Conservation (phyloP, 2,113 vertebrate species). For the Polypterus bichir region DNA sequence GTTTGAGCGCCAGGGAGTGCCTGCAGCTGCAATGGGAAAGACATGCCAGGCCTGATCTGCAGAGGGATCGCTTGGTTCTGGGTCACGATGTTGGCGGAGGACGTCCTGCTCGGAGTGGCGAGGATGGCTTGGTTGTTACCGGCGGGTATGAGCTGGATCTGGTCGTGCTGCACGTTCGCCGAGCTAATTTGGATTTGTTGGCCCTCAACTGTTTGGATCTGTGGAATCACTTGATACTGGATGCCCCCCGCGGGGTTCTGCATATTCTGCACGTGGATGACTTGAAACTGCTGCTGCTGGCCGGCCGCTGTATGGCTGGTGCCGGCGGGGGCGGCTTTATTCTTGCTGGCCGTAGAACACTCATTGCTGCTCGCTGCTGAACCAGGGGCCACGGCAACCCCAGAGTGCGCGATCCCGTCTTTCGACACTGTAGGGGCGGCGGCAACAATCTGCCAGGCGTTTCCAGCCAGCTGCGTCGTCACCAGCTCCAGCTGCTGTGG, state of each 20-base stretch:
- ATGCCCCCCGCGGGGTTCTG: slow-evolving; percentile 75
- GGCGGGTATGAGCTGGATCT: slow-evolving; percentile 88
- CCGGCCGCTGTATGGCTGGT: slow-evolving; percentile 33
- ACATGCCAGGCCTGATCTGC: slow-evolving; percentile 86
- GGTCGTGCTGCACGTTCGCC: slow-evolving; percentile 62
- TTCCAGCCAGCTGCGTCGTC: slow-evolving; percentile 87
- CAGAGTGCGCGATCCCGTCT: slow-evolving; percentile 64
- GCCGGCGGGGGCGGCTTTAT: slow-evolving; percentile 39
- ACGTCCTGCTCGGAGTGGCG: slow-evolving; percentile 55
- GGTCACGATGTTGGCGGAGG: slow-evolving; percentile 69
- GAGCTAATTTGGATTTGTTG: slow-evolving; percentile 89
- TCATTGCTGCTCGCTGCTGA: slow-evolving; percentile 60
- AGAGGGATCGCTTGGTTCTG: slow-evolving; percentile 81
- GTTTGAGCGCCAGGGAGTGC: slow-evolving; percentile 81
- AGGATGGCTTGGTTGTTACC: slow-evolving; percentile 83
- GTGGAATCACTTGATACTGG: slow-evolving; percentile 97
- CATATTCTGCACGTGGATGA: slow-evolving; percentile 79
- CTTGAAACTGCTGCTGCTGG: slow-evolving; percentile 57
- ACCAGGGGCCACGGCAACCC: slow-evolving; percentile 48
- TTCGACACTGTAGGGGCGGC: slow-evolving; percentile 73
- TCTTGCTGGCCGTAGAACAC: slow-evolving; percentile 65
- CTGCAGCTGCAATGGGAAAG: slow-evolving; percentile 88
- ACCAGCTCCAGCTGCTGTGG: slow-evolving; percentile 90
- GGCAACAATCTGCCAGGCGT: slow-evolving; percentile 91
- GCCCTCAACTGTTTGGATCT: slow-evolving; percentile 85